Evolutionary conservation across 2,113 vertebrate genomes (phyloP).

Genomic region (Grus americana): DNA sequence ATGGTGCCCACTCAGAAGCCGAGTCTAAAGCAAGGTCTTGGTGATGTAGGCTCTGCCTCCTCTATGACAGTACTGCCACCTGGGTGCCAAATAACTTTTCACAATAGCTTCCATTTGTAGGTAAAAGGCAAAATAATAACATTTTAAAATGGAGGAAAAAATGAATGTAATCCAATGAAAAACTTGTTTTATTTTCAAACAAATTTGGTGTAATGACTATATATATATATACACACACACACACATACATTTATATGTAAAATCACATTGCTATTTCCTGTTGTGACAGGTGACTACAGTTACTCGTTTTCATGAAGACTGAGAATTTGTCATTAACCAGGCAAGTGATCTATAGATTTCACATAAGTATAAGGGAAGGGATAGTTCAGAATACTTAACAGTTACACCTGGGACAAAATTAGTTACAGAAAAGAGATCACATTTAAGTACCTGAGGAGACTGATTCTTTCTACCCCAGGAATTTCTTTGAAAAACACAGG

Average conservation of each 20-base stretch:
- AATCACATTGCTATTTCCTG: background rate
- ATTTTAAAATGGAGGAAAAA: background rate
- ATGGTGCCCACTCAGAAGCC: constrained; percentile 17
- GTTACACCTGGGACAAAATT: background rate
- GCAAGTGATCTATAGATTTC: background rate
- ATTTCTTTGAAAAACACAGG: background rate
- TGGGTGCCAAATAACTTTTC: background rate
- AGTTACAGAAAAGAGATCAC: background rate
- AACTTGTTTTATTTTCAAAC: background rate
- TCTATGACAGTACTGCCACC: constrained; percentile 40
- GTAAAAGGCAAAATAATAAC: background rate
- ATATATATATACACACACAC: no score
- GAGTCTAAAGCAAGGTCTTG: background rate
- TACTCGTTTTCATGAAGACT: background rate
- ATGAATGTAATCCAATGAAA: background rate
- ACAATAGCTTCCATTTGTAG: background rate
- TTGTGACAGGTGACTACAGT: background rate
- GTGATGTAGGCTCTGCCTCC: background rate
- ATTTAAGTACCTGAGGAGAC: background rate
- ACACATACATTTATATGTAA: background rate
- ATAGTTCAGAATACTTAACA: background rate
- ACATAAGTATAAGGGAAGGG: background rate
- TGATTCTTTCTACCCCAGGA: background rate
- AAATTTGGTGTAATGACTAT: background rate
- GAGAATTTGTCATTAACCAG: background rate